Conservation (phyloP, 2,888 invertebrate species). For the Orchestes rusci region DNA sequence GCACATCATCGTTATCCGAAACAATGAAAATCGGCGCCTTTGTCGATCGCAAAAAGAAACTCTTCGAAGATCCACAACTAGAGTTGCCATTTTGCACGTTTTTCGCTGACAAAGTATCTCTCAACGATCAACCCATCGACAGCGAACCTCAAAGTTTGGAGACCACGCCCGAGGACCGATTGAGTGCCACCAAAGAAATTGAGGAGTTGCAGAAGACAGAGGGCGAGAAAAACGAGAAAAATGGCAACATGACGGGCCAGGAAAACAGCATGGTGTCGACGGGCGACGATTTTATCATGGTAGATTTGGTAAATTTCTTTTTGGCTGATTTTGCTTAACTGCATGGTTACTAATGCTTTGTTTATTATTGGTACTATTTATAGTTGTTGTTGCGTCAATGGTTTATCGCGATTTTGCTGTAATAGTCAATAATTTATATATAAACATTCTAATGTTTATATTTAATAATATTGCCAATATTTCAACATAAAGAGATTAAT, state of each 20-base stretch:
- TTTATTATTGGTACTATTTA: neutral
- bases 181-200: constrained; percentile 10
- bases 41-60: constrained; percentile 58
- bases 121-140: constrained; percentile 24
- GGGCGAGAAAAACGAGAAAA: constrained; percentile 25
- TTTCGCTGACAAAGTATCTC: constrained; percentile 38
- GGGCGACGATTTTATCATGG: constrained; percentile 63
- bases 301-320: constrained; percentile 57
- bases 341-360: no score
- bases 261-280: constrained; percentile 47
- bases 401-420: no score
- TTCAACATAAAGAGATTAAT: no score
- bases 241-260: constrained; percentile 34
- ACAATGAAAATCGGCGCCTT: constrained; percentile 73
- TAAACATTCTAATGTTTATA: no score
- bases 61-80: constrained; percentile 46
- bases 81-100: constrained; percentile 61
- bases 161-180: constrained; percentile 19
- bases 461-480: no score
- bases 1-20: constrained; percentile 60
- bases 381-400: no score
- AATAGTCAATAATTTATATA: no score
- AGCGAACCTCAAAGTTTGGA: constrained; percentile 19
- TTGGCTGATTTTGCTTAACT: constrained; percentile 22
- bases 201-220: constrained; percentile 11